Percentiles rank a stretch among this genome's conserved stretches.
Conservation (phyloP, 1,140 invertebrate species). For the Hycleus cichorii region DNA sequence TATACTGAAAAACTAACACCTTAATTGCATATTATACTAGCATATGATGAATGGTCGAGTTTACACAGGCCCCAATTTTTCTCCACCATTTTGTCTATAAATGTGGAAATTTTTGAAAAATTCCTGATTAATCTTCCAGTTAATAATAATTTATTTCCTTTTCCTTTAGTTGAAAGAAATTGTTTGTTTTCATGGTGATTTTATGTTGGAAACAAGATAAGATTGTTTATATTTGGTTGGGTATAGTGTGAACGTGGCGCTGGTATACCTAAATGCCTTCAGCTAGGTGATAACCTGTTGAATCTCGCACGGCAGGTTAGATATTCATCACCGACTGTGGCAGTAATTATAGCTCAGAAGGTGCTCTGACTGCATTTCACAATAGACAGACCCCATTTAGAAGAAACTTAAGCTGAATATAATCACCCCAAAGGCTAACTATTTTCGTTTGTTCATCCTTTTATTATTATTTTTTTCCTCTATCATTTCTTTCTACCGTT, state of each 20-base stretch:
- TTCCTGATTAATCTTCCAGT: too few species aligned
- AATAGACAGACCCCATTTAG: conserved; percentile 10
- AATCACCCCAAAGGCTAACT: conserved; percentile 1
- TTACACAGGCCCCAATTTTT: background rate
- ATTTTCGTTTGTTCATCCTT: conserved; percentile 1
- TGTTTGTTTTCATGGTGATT: too few species aligned
- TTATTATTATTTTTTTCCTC: background rate
- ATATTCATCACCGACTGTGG: conserved; percentile 14
- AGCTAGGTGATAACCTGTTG: conserved; percentile 14
- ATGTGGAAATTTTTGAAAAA: too few species aligned
- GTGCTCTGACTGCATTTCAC: conserved; percentile 6
- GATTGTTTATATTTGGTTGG: too few species aligned
- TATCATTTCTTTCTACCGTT: too few species aligned
- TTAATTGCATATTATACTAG: conserved; percentile 13
- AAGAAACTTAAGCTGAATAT: conserved; percentile 8
- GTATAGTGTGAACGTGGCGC: conserved; percentile 3
- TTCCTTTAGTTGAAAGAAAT: too few species aligned
- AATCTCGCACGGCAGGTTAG: conserved; percentile 16
- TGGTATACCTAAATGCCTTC: conserved; percentile 1
- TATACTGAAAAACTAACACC: conserved; percentile 17
- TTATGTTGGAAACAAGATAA: too few species aligned
- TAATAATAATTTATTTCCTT: too few species aligned
- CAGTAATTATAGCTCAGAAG: conserved; percentile 12
- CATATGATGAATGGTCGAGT: conserved; percentile 1
- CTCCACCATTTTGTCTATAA: too few species aligned